A percentile compares a stretch with the other conserved stretches of the same genome.
phyloP scores from a whole-genome alignment of 2,797 vertebrate genomes.

The Sciurus carolinensis region DNA sequence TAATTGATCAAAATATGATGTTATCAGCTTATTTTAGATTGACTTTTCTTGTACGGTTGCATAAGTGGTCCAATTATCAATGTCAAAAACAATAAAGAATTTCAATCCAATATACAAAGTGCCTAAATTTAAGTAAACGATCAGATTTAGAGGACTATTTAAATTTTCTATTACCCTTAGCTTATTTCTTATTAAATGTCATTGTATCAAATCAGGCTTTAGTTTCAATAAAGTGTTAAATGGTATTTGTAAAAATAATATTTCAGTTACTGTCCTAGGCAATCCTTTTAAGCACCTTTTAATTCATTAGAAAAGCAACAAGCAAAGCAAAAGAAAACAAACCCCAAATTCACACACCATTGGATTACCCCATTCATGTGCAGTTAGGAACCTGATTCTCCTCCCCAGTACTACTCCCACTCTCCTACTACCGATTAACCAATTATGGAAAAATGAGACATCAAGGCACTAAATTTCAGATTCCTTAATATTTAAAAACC shows the following conservation, averaged over 20 bases:
- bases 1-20: not conserved
- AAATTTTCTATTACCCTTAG: not conserved
- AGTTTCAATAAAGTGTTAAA: slow-evolving; percentile 43
- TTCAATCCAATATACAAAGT: not conserved
- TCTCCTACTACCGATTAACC: slow-evolving; percentile 76
- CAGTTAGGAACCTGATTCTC: not conserved
- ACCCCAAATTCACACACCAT: not conserved
- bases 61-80: not conserved
- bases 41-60: not conserved
- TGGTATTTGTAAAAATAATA: slow-evolving; percentile 38
- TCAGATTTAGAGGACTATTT: not conserved
- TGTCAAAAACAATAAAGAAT: not conserved
- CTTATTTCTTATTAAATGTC: not conserved
- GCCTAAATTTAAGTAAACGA: not conserved
- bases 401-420: not conserved
- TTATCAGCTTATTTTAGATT: not conserved
- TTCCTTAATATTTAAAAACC: slow-evolving; percentile 64
- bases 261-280: not conserved
- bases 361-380: not conserved
- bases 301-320: not conserved
- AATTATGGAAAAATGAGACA: slow-evolving; percentile 67
- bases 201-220: not conserved
- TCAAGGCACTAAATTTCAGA: slow-evolving; percentile 50
- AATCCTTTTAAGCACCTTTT: not conserved
- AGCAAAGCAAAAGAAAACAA: not conserved